A percentile compares a stretch with the other conserved stretches of the same genome.
These are phyloP conservation scores for Mus caroli DNA, from an alignment of 2,797 vertebrate genomes.

Conservation along the genomic window DNA sequence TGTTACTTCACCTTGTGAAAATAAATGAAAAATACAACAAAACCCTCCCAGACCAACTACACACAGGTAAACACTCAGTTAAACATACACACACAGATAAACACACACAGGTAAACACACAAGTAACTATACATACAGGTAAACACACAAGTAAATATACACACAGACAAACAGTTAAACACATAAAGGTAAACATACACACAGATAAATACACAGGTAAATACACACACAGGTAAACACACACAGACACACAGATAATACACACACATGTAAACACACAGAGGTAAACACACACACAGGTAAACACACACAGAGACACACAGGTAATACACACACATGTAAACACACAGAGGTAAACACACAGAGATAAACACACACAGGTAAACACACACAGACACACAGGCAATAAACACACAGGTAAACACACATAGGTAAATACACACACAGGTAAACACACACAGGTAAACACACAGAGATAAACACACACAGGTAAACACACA, in stretches of 20 bases:
- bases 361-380: no score
- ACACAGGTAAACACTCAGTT: background rate
- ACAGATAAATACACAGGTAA: no score
- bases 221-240: no score
- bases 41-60: background rate
- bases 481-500: background rate
- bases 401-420: background rate
- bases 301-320: background rate
- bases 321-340: no score
- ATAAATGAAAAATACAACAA: slow-evolving; percentile 3
- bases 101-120: no score
- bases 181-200: background rate
- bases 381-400: background rate
- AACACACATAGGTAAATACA: background rate
- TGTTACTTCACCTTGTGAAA: slow-evolving; percentile 10
- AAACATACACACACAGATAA: no score
- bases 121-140: no score
- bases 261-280: background rate
- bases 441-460: no score
- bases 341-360: background rate
- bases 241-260: no score
- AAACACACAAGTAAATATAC: background rate
- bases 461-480: background rate
- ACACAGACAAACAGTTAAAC: no score
- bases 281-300: background rate